These are phyloP conservation scores for Aphelinus atriplicis DNA, from an alignment of 1,140 invertebrate species.

Conservation along the genomic window DNA sequence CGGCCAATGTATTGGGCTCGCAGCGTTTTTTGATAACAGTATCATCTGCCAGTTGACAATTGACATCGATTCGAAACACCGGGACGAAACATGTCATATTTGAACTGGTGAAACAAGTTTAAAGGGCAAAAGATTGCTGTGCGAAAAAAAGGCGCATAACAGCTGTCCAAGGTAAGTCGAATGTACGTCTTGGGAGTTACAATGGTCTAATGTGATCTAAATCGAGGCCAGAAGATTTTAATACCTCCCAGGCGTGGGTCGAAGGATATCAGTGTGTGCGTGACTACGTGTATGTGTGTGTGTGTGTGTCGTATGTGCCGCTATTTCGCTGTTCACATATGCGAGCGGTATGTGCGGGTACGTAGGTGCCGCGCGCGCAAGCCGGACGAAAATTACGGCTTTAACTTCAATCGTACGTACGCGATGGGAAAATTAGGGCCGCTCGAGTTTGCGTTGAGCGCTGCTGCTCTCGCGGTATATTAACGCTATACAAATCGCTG, in stretches of 20 bases:
- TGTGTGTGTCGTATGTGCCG: background rate
- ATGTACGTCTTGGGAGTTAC: background rate
- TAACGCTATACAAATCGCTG: background rate
- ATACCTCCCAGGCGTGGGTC: background rate
- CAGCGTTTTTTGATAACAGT: too few species aligned
- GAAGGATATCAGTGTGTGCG: constrained; percentile 1
- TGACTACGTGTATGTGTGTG: background rate
- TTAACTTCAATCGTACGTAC: background rate
- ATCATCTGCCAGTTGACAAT: too few species aligned
- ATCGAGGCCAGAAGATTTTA: constrained; percentile 25
- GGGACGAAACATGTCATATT: too few species aligned
- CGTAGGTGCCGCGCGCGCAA: background rate
- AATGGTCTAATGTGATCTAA: constrained; percentile 10
- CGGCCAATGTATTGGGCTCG: too few species aligned
- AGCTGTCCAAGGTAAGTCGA: too few species aligned
- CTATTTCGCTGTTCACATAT: background rate
- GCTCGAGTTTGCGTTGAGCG: background rate
- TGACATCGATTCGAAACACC: too few species aligned
- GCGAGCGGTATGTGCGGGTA: background rate
- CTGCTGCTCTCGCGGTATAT: background rate
- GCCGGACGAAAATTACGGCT: constrained; percentile 1
- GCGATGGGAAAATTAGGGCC: background rate
- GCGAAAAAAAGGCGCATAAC: too few species aligned
- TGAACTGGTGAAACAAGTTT: too few species aligned
- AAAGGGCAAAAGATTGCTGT: too few species aligned